Evolutionary conservation across 2,888 invertebrate genomes (phyloP), one percentile per base, ranked within the genome.

Genomic region (Gasteruption jaculator): DNA sequence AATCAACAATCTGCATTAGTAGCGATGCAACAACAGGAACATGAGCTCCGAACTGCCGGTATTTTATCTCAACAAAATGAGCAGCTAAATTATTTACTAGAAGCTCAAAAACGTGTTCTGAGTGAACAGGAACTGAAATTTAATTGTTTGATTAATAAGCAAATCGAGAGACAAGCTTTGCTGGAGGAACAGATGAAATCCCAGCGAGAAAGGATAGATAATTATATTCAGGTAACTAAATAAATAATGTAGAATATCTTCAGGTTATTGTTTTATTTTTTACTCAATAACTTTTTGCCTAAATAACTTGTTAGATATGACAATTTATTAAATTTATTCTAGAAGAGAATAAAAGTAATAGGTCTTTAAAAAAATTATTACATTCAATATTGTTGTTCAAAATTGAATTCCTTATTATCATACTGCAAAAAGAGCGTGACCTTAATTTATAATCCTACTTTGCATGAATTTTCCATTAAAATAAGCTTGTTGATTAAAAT

Each of bases 181-280:
- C 48, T 65, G 3, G 66, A 70, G 38, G 52, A 59, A 5, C 66
- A 68, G 48, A 58, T 68, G 51, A 63, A 61, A 49, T 46, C 56
- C 26, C 68, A 65, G 38, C 68, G 68, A 40, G 60, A 63, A 24
- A 56, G 63, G 3, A 65, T 68, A 33, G 54, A 65, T 49, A 53
- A 45, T 46, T 63, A 64, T 42, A 59, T 68, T 41, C 57, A 63
- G 52, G 68, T 68, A 47, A 43, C 53, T 29, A 16, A 18, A 29
- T 29, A n/a, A n/a, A n/a, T n/a, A n/a, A n/a, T n/a, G n/a, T n/a
- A n/a, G n/a, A n/a, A n/a, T n/a, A n/a, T 7, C 16, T 12, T n/a
- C n/a, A n/a, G n/a, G n/a, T n/a, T n/a, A n/a, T 22, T n/a, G 10
- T n/a, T n/a, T n/a, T n/a, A n/a, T n/a, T n/a, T n/a, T n/a, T n/a